These are phyloP conservation scores for Neolamprologus sp. DNA, from an alignment of 2,113 vertebrate genomes.

Conservation along the genomic window DNA sequence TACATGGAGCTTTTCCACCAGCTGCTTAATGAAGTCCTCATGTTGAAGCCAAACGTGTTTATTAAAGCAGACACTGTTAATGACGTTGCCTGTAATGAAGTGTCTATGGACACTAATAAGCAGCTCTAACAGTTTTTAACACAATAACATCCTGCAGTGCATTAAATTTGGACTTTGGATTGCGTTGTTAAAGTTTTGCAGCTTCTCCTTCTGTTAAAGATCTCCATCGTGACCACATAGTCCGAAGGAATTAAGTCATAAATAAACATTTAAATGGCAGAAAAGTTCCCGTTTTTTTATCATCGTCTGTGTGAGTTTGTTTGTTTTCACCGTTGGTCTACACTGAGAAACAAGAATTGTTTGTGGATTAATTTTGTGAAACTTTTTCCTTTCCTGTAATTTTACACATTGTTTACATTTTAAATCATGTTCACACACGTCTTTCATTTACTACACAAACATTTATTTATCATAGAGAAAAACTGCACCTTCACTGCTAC, in stretches of 20 bases:
- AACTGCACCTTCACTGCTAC: accelerated
- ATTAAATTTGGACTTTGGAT: accelerated
- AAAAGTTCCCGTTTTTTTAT: neutral
- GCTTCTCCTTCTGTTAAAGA: neutral
- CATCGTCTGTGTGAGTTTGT: accelerated
- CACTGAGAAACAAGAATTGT: accelerated
- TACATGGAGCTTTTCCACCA: neutral
- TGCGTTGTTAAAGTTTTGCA: neutral
- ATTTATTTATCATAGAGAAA: neutral
- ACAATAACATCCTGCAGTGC: neutral
- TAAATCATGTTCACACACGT: neutral
- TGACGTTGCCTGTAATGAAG: neutral
- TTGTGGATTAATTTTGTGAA: neutral
- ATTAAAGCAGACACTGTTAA: neutral
- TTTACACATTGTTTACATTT: neutral
- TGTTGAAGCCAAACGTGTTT: neutral
- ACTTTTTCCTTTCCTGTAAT: neutral
- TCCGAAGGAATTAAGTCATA: neutral
- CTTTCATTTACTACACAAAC: neutral
- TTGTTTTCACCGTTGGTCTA: accelerated
- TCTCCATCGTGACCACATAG: neutral
- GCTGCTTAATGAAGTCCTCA: neutral
- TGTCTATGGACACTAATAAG: accelerated
- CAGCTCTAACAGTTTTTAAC: neutral
- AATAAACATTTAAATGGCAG: neutral